Evolutionary conservation across 2,113 vertebrate species (phyloP).

Genomic region (Lophochroa leadbeateri): DNA sequence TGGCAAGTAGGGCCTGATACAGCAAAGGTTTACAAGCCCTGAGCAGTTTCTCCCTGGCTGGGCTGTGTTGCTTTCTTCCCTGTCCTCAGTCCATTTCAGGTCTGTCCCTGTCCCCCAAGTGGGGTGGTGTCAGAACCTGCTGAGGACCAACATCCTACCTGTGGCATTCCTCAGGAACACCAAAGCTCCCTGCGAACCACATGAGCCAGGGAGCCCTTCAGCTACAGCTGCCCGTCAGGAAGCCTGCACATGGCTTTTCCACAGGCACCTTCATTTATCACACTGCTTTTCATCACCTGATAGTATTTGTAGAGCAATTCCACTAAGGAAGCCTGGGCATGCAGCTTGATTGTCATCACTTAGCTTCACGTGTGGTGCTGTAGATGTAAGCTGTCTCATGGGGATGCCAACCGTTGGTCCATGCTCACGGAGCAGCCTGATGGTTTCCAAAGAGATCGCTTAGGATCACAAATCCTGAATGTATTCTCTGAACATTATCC

Average conservation of each 20-base stretch:
- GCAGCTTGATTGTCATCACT: not conserved
- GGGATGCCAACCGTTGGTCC: not conserved
- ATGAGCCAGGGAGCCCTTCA: not conserved
- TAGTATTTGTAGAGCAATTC: not conserved
- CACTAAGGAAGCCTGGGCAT: not conserved
- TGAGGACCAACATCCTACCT: not conserved
- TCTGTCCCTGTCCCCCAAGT: not conserved
- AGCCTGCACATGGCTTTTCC: not conserved
- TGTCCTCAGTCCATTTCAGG: not conserved
- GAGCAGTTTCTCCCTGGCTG: not conserved
- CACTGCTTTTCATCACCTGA: slow-evolving; percentile 13
- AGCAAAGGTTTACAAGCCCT: not conserved
- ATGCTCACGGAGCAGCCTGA: fast-evolving
- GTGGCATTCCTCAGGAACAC: not conserved
- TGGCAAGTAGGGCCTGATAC: not conserved
- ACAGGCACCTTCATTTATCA: slow-evolving; percentile 11
- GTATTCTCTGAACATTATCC: not conserved
- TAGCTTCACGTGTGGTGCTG: not conserved
- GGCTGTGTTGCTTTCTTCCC: not conserved
- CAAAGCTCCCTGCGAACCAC: not conserved
- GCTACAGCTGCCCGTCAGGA: not conserved
- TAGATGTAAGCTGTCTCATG: not conserved
- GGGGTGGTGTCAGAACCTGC: not conserved
- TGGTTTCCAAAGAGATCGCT: not conserved
- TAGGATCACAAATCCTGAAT: not conserved